phyloP scores from a whole-genome alignment of 1,140 invertebrate species.

The Drosophila nigromelanica region DNA sequence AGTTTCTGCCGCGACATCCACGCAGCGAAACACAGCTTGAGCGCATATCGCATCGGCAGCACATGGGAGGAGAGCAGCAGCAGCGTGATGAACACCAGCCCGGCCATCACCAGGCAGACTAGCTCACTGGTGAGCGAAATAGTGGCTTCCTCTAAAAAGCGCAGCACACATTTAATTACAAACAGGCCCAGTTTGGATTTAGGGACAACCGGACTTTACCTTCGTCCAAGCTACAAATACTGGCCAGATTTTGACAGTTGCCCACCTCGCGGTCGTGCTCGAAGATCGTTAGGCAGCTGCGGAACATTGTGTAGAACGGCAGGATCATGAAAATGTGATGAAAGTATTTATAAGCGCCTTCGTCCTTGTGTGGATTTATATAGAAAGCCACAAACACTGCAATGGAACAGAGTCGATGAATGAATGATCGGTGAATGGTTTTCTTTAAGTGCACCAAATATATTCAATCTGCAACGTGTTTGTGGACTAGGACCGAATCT shows the following conservation, averaged over 20 bases:
- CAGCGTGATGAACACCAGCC: constrained; percentile 9
- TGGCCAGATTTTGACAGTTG: background rate
- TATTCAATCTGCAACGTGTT: no score
- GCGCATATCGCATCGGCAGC: background rate
- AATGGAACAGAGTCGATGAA: background rate
- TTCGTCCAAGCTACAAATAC: background rate
- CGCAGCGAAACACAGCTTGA: constrained; percentile 21
- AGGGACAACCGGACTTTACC: background rate
- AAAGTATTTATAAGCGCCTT: background rate
- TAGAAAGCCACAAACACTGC: constrained; percentile 22
- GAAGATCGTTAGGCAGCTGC: background rate
- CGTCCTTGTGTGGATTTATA: background rate
- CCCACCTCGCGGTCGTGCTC: no score
- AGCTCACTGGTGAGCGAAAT: background rate
- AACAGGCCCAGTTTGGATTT: no score
- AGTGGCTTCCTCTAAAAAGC: no score
- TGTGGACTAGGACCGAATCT: no score
- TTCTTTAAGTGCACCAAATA: no score
- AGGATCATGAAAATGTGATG: constrained; percentile 9
- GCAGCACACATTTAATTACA: no score
- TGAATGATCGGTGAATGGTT: no score
- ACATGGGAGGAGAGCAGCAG: constrained; percentile 13
- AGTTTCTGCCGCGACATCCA: background rate
- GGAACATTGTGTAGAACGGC: constrained; percentile 40
- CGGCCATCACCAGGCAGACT: constrained; percentile 5